Percentiles rank a stretch among this genome's conserved stretches.
Conservation (phyloP, 2,113 vertebrate genomes). For the Tautogolabrus adspersus region DNA sequence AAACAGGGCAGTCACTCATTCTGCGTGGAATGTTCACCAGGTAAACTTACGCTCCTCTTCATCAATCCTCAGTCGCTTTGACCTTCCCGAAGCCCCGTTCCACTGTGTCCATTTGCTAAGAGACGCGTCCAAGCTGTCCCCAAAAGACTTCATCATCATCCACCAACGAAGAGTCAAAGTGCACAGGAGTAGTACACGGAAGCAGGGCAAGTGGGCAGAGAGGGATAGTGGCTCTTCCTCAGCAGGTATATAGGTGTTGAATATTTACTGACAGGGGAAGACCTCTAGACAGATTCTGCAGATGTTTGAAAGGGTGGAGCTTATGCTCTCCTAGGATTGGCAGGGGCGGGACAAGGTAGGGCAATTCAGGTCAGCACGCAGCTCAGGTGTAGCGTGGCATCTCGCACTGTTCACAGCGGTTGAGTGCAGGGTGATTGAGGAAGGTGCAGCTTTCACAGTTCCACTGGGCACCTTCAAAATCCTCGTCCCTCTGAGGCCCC, state of each 20-base stretch:
- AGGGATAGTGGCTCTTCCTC: slow-evolving; percentile 72
- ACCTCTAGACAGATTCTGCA: slow-evolving; percentile 49
- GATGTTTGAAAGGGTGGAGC: slow-evolving; percentile 34
- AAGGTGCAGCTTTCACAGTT: slow-evolving; percentile 99
- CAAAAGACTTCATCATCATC: slow-evolving; percentile 51
- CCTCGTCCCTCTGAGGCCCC: slow-evolving; percentile 91
- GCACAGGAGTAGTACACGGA: slow-evolving; percentile 66
- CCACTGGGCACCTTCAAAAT: slow-evolving; percentile 98
- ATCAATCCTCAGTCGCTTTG: slow-evolving; percentile 8
- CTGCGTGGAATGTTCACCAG: slow-evolving; percentile 79
- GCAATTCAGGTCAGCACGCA: slow-evolving; percentile 47
- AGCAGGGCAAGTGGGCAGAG: slow-evolving; percentile 48
- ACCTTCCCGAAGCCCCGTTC: slow-evolving; percentile 42
- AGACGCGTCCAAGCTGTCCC: slow-evolving; percentile 44
- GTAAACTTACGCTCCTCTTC: slow-evolving; percentile 60
- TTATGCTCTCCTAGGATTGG: slow-evolving; percentile 66
- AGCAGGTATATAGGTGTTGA: slow-evolving; percentile 72
- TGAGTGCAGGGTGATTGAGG: slow-evolving; percentile 98
- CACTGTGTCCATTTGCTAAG: slow-evolving; percentile 35
- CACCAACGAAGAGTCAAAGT: slow-evolving; percentile 72
- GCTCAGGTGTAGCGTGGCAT: slow-evolving; percentile 98
- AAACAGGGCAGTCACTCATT: slow-evolving; percentile 81
- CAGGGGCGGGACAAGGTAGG: slow-evolving; percentile 22
- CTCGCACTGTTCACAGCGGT: slow-evolving; percentile 99
- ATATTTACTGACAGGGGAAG: slow-evolving; percentile 64